A percentile compares a stretch with the other conserved stretches of the same genome.
Conservation (phyloP, 2,888 invertebrate genomes). For the Microctonus aethiopoides region DNA sequence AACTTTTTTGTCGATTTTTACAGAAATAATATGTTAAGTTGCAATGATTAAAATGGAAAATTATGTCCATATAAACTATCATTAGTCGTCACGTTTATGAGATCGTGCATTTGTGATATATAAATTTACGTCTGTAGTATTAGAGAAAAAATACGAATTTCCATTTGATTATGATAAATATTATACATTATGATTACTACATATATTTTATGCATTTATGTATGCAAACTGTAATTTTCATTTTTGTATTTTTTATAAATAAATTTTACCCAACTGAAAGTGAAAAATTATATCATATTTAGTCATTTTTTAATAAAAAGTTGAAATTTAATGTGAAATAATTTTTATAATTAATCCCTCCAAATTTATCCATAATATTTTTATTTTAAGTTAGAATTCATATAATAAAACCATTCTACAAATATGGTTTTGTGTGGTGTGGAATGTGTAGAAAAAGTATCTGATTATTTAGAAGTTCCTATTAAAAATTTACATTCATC, state of each 20-base stretch:
- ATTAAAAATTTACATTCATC: conserved; percentile 52
- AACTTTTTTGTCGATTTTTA: background rate
- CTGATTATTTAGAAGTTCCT: conserved; percentile 55
- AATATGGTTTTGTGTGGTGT: conserved; percentile 61
- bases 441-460: conserved; percentile 58
- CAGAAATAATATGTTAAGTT: background rate
- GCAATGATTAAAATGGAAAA: background rate
- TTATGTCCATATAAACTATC: background rate
- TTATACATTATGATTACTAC: background rate
- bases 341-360: no score
- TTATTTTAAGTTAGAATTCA: background rate
- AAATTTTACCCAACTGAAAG: no score
- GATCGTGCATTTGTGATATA: background rate
- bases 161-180: background rate
- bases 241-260: no score
- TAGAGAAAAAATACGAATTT: background rate
- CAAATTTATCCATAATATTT: no score
- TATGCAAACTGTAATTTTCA: background rate
- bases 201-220: background rate
- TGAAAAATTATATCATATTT: no score
- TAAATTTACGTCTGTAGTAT: background rate
- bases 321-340: background rate
- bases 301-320: no score
- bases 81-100: background rate
- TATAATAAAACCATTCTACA: background rate